Evolutionary conservation across 2,797 vertebrate species (phyloP).

Genomic region (Masticophis lateralis): DNA sequence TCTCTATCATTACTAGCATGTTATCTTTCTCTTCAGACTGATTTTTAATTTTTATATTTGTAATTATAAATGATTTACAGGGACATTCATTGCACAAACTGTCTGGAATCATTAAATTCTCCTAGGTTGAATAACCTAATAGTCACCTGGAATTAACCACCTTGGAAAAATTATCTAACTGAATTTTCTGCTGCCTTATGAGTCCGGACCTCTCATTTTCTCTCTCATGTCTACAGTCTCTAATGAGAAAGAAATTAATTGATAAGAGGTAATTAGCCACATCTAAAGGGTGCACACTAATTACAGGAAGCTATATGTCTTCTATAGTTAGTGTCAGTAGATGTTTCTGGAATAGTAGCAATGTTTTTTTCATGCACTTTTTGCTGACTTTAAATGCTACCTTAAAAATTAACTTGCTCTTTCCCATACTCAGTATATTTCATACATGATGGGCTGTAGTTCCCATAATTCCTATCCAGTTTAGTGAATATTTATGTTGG

Average conservation of each 20-base stretch:
- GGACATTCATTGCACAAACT: constrained; percentile 83
- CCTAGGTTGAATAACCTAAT: constrained; percentile 86
- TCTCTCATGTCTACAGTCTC: constrained; percentile 32
- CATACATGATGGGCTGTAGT: not conserved
- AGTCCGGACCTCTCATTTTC: constrained; percentile 46
- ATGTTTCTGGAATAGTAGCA: constrained; percentile 54
- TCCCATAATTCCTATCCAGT: not conserved
- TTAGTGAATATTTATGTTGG: not conserved
- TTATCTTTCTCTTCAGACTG: constrained; percentile 84
- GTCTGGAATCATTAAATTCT: constrained; percentile 88
- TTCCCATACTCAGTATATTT: not conserved
- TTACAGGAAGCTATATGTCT: constrained; percentile 69
- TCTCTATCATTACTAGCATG: constrained; percentile 76
- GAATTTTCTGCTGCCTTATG: constrained; percentile 60
- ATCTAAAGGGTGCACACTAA: constrained; percentile 71
- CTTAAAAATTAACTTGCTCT: constrained; percentile 9
- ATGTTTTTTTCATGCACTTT: constrained; percentile 40
- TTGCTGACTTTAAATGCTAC: constrained; percentile 63
- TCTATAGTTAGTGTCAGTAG: constrained; percentile 53
- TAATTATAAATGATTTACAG: constrained; percentile 81
- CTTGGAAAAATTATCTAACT: constrained; percentile 70
- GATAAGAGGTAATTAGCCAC: constrained; percentile 74
- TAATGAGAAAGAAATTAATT: constrained; percentile 64
- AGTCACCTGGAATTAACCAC: constrained; percentile 82
- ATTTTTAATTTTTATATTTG: constrained; percentile 83